A percentile compares a stretch with the other conserved stretches of the same genome.
Conservation (phyloP, 2,113 vertebrate genomes). For the Dipodomys spectabilis region DNA sequence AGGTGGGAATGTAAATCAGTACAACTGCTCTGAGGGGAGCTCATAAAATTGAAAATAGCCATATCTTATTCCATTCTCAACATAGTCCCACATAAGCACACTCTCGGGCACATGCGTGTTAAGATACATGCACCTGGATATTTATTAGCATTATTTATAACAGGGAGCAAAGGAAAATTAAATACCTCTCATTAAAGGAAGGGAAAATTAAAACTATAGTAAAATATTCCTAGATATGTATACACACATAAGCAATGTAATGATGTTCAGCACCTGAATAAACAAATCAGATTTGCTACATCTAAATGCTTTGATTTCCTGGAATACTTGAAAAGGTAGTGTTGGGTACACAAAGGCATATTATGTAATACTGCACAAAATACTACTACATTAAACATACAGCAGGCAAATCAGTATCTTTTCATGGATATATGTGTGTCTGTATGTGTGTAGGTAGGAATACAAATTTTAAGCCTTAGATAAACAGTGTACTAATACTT, state of each 20-base stretch:
- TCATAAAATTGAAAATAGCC: slow-evolving; percentile 10
- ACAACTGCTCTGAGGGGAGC: not conserved
- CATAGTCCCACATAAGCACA: not conserved
- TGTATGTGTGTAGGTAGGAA: not conserved
- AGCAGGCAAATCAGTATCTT: not conserved
- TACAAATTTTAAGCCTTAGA: not conserved
- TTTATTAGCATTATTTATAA: not conserved
- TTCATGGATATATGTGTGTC: not conserved
- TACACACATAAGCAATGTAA: not conserved
- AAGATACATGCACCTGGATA: not conserved
- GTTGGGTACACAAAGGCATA: not conserved
- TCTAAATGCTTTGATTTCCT: not conserved
- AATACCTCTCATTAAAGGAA: not conserved
- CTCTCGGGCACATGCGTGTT: not conserved
- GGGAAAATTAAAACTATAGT: not conserved
- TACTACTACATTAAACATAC: not conserved
- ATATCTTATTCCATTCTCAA: not conserved
- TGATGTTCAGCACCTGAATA: not conserved
- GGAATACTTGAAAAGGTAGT: not conserved
- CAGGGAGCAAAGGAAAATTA: not conserved
- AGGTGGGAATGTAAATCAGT: not conserved
- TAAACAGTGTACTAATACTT: not conserved
- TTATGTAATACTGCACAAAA: not conserved
- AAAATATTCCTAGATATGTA: not conserved
- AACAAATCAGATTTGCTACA: not conserved